These are phyloP conservation scores for Crax fasciolata DNA, from an alignment of 2,797 vertebrate genomes.

Conservation along the genomic window DNA sequence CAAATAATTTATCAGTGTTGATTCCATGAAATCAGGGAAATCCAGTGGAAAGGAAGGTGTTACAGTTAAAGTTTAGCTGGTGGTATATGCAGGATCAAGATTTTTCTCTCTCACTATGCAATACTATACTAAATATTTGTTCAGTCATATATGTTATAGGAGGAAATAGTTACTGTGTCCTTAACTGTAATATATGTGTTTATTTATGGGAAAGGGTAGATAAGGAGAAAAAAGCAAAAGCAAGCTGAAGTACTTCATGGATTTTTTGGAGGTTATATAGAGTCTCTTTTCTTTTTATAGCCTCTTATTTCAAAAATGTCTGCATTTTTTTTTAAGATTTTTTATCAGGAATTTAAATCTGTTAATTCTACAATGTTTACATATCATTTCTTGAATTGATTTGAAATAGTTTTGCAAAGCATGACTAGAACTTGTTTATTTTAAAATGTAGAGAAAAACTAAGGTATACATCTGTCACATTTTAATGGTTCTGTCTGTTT, in stretches of 20 bases:
- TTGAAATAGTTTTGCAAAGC: background rate
- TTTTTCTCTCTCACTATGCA: background rate
- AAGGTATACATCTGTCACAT: background rate
- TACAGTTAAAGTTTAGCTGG: background rate
- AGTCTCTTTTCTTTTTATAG: background rate
- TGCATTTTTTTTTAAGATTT: background rate
- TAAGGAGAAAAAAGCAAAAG: background rate
- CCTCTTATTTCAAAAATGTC: background rate
- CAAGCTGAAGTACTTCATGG: background rate
- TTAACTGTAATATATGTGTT: background rate
- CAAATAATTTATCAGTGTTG: background rate
- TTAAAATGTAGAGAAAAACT: background rate
- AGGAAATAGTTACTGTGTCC: background rate
- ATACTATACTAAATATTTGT: background rate
- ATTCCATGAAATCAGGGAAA: background rate
- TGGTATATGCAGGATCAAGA: background rate
- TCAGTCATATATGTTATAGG: background rate
- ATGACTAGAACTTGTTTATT: background rate
- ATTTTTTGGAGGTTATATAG: rapidly evolving
- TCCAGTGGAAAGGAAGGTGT: background rate
- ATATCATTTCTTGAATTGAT: background rate
- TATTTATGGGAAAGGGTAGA: background rate
- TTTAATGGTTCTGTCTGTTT: background rate
- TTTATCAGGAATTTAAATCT: background rate
- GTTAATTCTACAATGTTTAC: background rate